A percentile compares a stretch with the other conserved stretches of the same genome.
phyloP scores from a whole-genome alignment of 2,888 invertebrate species.

The Ochropleura plecta region DNA sequence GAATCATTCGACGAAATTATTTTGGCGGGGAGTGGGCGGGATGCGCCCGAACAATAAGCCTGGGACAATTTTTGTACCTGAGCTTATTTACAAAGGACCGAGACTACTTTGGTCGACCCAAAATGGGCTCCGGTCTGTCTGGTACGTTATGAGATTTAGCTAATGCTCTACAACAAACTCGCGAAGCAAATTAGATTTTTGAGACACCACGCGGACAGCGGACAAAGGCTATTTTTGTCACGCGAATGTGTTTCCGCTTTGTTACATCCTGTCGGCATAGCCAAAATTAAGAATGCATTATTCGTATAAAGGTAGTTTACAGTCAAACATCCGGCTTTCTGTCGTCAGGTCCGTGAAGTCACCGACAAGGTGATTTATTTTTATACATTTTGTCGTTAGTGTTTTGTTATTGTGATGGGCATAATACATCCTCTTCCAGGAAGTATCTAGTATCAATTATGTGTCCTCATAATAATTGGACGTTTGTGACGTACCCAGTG shows the following conservation, averaged over 20 bases:
- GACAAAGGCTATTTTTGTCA: conserved; percentile 78
- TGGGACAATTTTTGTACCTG: conserved; percentile 87
- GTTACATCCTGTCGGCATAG: conserved; percentile 78
- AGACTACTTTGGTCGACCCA: conserved; percentile 62
- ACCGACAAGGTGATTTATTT: conserved; percentile 63
- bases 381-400: conserved; percentile 52
- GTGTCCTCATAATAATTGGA: conserved; percentile 51
- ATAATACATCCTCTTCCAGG: conserved; percentile 53
- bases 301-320: conserved; percentile 83
- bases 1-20: conserved; percentile 79
- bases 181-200: conserved; percentile 78
- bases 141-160: conserved; percentile 74
- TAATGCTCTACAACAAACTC: conserved; percentile 72
- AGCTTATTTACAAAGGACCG: conserved; percentile 84
- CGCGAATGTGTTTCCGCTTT: conserved; percentile 81
- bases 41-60: conserved; percentile 79
- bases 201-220: conserved; percentile 59
- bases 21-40: conserved; percentile 85
- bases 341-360: conserved; percentile 71
- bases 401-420: conserved; percentile 51
- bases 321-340: conserved; percentile 88
- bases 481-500: conserved; percentile 37
- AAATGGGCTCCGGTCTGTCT: conserved; percentile 85
- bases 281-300: conserved; percentile 80
- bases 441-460: conserved; percentile 47